These are phyloP conservation scores for Trissonchulus sp. DNA, from an alignment of 2,888 invertebrate species.

Conservation along the genomic window DNA sequence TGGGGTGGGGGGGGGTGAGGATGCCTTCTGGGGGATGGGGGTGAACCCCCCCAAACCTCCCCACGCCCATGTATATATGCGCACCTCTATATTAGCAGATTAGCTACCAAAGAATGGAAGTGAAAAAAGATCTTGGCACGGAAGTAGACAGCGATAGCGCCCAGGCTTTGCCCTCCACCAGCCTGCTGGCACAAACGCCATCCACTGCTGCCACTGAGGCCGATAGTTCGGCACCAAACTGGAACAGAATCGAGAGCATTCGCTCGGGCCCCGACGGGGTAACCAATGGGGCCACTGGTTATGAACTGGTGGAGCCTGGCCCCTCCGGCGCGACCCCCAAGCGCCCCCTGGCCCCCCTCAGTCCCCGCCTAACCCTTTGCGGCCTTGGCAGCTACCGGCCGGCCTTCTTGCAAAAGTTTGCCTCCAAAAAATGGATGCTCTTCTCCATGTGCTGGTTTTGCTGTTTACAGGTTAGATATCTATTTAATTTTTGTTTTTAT, in stretches of 20 bases:
- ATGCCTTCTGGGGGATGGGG: too few relatives aligned
- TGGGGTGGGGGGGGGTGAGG: too few relatives aligned
- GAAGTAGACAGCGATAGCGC: not conserved
- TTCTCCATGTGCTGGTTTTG: slow-evolving; percentile 50
- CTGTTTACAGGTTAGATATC: slow-evolving; percentile 37
- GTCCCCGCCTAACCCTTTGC: slow-evolving; percentile 18
- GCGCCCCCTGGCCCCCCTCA: too few relatives aligned
- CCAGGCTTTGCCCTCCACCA: not conserved
- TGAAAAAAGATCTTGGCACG: not conserved
- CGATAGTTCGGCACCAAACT: not conserved
- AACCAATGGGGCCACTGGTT: not conserved
- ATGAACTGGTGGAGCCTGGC: not conserved
- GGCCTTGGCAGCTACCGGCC: slow-evolving; percentile 38
- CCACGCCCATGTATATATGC: too few relatives aligned
- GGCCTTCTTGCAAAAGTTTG: slow-evolving; percentile 48
- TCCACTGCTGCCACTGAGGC: too few relatives aligned
- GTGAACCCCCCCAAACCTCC: too few relatives aligned
- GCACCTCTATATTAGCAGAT: too few relatives aligned
- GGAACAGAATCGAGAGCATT: not conserved
- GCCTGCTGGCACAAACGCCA: not conserved
- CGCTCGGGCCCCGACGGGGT: not conserved
- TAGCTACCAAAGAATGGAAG: too few relatives aligned
- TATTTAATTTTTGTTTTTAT: not conserved
- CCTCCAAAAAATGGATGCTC: slow-evolving; percentile 47
- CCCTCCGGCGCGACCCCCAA: too few relatives aligned